Conservation (phyloP, 2,888 invertebrate genomes). For the Agriopis leucophaearia region DNA sequence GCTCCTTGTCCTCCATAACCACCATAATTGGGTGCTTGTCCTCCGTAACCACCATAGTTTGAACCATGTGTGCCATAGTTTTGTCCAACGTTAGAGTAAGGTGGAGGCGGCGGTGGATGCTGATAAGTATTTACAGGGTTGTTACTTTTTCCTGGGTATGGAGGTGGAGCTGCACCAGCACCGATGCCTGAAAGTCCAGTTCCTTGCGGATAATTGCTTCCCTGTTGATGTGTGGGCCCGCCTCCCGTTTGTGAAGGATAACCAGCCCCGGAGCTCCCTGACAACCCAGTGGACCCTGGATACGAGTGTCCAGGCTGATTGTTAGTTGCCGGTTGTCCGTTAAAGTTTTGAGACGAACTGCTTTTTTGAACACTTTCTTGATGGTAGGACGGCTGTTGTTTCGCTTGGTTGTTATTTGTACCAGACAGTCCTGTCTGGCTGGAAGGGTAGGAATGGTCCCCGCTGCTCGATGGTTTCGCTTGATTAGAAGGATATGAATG, state of each 20-base stretch:
- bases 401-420: slow-evolving; percentile 55
- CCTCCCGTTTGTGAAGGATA: slow-evolving; percentile 55
- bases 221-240: slow-evolving; percentile 52
- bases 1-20: slow-evolving; percentile 55
- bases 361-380: slow-evolving; percentile 74
- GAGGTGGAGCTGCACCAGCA: slow-evolving; percentile 56
- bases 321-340: slow-evolving; percentile 57
- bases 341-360: slow-evolving; percentile 60
- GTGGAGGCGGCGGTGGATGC: slow-evolving; percentile 71
- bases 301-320: slow-evolving; percentile 66
- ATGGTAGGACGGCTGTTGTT: slow-evolving; percentile 62
- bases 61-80: slow-evolving; percentile 58
- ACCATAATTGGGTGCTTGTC: slow-evolving; percentile 58
- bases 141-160: slow-evolving; percentile 58
- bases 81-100: slow-evolving; percentile 58
- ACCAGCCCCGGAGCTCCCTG: slow-evolving; percentile 63
- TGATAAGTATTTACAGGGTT: slow-evolving; percentile 64
- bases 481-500: slow-evolving; percentile 75
- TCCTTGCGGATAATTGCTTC: slow-evolving; percentile 48
- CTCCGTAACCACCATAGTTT: slow-evolving; percentile 55
- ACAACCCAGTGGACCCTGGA: slow-evolving; percentile 71
- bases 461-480: slow-evolving; percentile 7
- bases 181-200: slow-evolving; percentile 58
- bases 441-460: slow-evolving; percentile 50
- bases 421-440: slow-evolving; percentile 69